Evolutionary conservation across 1,140 invertebrate genomes (phyloP), one percentile per base, ranked within the genome.

Genomic region (Anastrepha obliqua): DNA sequence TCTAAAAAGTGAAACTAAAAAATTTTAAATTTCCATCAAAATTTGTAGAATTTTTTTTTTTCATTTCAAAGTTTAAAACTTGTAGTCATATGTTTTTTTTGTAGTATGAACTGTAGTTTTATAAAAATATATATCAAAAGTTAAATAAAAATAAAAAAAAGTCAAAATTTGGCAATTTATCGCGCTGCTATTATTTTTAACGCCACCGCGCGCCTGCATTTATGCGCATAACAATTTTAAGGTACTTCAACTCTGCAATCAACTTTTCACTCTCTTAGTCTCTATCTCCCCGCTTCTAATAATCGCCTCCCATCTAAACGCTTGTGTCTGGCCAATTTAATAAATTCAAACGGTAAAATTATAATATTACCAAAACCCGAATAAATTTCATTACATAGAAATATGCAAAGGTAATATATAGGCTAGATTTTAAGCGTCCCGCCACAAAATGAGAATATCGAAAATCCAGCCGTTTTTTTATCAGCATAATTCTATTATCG

Each of bases 401-500:
- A 74, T n/a, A 42, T 74, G 42, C 5, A 29, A 5, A 39, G 29
- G 20, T 67, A 42, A 44, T 13, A 7, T 20, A 8, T 55, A 55
- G 20, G 47, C 51, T 47, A 47, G 9, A n/a, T 81, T 81, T 81
- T 81, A 29, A 47, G 74, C 74, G 47, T 47, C 6, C 17, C 74
- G 15, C 47, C 74, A 20, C n/a, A 42, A 67, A 39, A 3, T 5
- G 17, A 74, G 44, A 74, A 17, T 74, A 74, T 42, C 15, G 39
- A 20, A 81, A 55, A 81, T 81, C 74, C 9, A 55, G 55, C 15
- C 74, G 42, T 11, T 81, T 20, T 55, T 20, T 51, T 17, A 29
- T 55, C n/a, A 81, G 44, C 44, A 81, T 74, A 74, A 74, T 74
- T 47, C 70, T 17, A 74, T 74, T 74, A 74, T 81, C 74, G 55